Percentiles rank a stretch among this genome's conserved stretches.
Evolutionary conservation across 2,797 vertebrate genomes (phyloP).

Genomic region (Microchirus variegatus): DNA sequence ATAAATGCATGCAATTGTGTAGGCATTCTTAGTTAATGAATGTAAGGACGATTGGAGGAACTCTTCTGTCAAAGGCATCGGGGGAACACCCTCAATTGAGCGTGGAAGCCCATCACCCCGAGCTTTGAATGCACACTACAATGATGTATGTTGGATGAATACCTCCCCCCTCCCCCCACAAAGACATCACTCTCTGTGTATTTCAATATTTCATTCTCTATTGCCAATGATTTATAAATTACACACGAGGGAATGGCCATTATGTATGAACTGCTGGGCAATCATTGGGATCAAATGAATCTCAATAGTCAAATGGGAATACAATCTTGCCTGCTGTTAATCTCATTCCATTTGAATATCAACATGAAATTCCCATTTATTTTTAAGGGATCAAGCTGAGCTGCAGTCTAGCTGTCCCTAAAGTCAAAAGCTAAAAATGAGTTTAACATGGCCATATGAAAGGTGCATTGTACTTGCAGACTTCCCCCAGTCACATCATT

Average conservation of each 20-base stretch:
- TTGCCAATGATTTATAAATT: conserved; percentile 9
- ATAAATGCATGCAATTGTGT: conserved; percentile 15
- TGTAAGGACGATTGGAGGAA: conserved; percentile 26
- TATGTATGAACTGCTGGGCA: conserved; percentile 40
- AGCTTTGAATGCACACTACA: conserved; percentile 21
- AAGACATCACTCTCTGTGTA: conserved; percentile 35
- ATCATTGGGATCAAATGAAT: conserved; percentile 52
- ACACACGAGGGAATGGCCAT: conserved; percentile 24
- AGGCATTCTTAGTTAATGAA: conserved; percentile 33
- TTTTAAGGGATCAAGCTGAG: conserved; percentile 55
- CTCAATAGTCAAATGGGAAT: conserved; percentile 32
- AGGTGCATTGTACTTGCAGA: conserved; percentile 26
- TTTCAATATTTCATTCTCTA: conserved; percentile 41
- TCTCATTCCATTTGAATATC: conserved; percentile 57
- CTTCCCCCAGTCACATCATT: not conserved
- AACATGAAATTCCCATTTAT: conserved; percentile 62
- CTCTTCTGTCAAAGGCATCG: conserved; percentile 32
- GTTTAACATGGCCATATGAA: conserved; percentile 35
- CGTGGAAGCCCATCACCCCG: conserved; percentile 22
- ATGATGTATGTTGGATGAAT: conserved; percentile 38
- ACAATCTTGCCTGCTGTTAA: conserved; percentile 33
- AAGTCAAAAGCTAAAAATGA: conserved; percentile 42
- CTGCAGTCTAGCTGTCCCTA: conserved; percentile 26
- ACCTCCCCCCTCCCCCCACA: conserved; percentile 18
- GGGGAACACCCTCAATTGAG: conserved; percentile 36